Evolutionary conservation across 2,888 invertebrate genomes (phyloP), one percentile per base, ranked within the genome.

Genomic region (Sinohyriopsis cumingii): DNA sequence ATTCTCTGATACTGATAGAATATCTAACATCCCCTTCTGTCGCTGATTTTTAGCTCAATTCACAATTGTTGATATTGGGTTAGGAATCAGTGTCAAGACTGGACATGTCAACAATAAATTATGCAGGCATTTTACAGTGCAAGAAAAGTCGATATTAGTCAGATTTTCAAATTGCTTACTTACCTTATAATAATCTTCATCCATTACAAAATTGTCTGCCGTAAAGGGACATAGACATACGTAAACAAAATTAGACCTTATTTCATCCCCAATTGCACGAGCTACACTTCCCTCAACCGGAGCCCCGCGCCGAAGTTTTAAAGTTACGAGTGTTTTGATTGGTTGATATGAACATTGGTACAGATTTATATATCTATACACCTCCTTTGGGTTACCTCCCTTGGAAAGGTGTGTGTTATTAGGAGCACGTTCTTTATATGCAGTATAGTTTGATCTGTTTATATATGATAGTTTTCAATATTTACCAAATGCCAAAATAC

Each of bases 281-380:
- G 53, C 55, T 22, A 19, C 24, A 55, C 22, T 63, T 63, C 55
- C 55, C 19, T 63, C 22, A 54, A 53, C 63, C 18, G 70, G 73
- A 65, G 63, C 55, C 33, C 68, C 65, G 72, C 72, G 72, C 75
- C 69, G 68, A 64, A 69, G 56, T 67, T 71, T 71, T 56, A 59
- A 71, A 68, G 68, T 64, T 59, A 62, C 45, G 24, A 53, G 20
- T 12, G 4, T 24, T 66, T 28, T 71, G 65, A 76, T 76, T 76
- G 76, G 76, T 62, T 33, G 54, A 65, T 55, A 59, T 54, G 54
- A 28, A 67, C n/a, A 71, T 28, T 28, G 33, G n/a, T 24, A 24
- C 20, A 24, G 12, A 28, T 63, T 20, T n/a, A 59, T 59, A 59
- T 59, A 22, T 54, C 66, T 22, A 24, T 45, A 59, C 54, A 22